Base-by-base conservation (phyloP, 2,888 invertebrate species). In the Volucella bombylans region DNA sequence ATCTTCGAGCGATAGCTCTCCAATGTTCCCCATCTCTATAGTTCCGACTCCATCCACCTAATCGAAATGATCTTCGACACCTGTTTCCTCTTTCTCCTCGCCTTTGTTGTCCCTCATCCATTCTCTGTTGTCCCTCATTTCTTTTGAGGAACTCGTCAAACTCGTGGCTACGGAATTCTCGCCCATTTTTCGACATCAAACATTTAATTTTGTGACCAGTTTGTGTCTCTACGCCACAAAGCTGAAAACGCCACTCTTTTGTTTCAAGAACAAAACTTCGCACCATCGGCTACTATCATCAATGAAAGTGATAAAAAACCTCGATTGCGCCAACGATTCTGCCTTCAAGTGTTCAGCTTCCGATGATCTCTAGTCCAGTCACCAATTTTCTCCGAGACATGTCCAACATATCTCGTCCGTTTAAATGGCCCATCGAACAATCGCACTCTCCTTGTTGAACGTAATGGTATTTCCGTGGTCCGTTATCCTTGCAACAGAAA, bases 401-500 rank as follows among this genome's bases (percentile, higher is more conserved):
- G 1, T 18, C 18, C 18, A 18, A 18, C 18, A 18, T 18, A 18
- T 18, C 18, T 18, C 18, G 18, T 18, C 18, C 18, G 1, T 18
- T 18, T 18, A 18, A 18, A 18, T 18, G 18, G 18, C 18, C 18
- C 45, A 50, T 69, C 52, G 50, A 14, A 71, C 65, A 10, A 59
- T n/a, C 45, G 71, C 65, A 11, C 31, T 57, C 2, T 62, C 23
- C 8, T 50, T 62, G 18, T n/a, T 59, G 14, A 83, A 83, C n/a
- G 62, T 64, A 38, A 23, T 23, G 23, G 23, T 23, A 82, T 65
- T 55, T 9, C 14, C 74, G 15, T 76, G 64, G 45, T 80, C 74
- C 8, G 79, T 79, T 18, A 74, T 64, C 59, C 62, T 74, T 39
- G 69, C 50, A 45, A 80, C 67, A 31, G 69, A 78, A 18, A 77